Evolutionary conservation across 92 coral and sea anemone species (phyloP), one percentile per base, ranked within the genome.

Genomic region (Hydrozoanthus gracilis): DNA sequence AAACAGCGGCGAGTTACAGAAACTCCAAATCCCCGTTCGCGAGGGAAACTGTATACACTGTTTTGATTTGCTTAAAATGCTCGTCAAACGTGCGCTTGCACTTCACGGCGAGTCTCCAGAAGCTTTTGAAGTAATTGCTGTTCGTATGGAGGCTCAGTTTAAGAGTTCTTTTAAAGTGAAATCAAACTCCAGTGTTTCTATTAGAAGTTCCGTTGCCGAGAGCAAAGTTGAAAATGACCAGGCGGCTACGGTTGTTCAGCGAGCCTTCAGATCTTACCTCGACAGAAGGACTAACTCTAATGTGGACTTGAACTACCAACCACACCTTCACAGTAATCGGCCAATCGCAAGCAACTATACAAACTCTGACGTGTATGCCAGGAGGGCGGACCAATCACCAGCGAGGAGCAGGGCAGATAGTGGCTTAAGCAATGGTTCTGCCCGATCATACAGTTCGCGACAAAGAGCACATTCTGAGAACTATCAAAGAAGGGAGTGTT

Each of bases 41-140:
- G 92, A 88, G 5, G 99, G 97, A 10, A 93, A 96, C 58, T 91
- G 93, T 20, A 92, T 93, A 17, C 98, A 96, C 86, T 95, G 99
- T 82, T 95, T 96, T 73, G 99, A 96, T 82, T 83, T 96, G 54
- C 90, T 96, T 6, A 95, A 96, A 82, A 95, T 92, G 51, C 82
- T 96, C 45, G 99, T 95, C 47, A 89, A 93, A 64, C 87, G 87
- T 39, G 89, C 86, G 52, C 89, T 96, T 10, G 98, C 94, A 69
- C 92, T 93, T 73, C 95, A 95, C 67, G 98, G 98, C 14, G 98
- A 95, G 65, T 93, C 96, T 15, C 93, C 99, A 5, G 99, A 96
- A 51, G 91, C 90, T 11, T 94, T 94, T 70, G 91, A 92, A 44
- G 94, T 92, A 5, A 94, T 94, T 14, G 92, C 98, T 8, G 90